Evolutionary conservation across 2,113 vertebrate genomes (phyloP), one percentile per base, ranked within the genome.

Genomic region (Mirza zaza): DNA sequence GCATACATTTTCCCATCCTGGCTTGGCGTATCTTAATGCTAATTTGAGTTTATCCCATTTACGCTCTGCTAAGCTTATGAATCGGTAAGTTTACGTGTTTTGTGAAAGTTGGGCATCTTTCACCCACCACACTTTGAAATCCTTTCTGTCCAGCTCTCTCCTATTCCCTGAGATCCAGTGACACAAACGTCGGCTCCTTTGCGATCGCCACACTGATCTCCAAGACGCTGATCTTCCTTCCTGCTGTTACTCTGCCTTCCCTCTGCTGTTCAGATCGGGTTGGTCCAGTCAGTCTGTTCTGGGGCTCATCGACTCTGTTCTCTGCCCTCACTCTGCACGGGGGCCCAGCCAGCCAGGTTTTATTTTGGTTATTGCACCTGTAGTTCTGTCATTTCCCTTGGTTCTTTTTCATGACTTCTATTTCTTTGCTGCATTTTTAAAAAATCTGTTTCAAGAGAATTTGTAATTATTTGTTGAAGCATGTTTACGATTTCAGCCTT

Each of bases 281-380:
- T 27, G 3, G 32, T 10, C 34, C 39, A 23, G 25, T 9, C 7
- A 1, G 12, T 14, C 27, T 48, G 23, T 27, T 52, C 34, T 32
- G 32, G 14, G 25, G 15, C 27, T 50, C 63, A 34, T 6, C 11
- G 27, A 6, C 0, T 61, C 1, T 15, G 8, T 36, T 36, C 23
- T 45, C 2, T 3, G 5, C n/a, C 7, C 0, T 8, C 27, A 34
- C 48, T 67, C 27, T 4, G 32, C 12, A 6, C 2, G 0, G 3
- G 34, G 18, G n/a, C n/a, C 34, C 25, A 65, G 23, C 7, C 71
- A 77, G 61, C 1, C 27, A 70, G 39, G 7, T 4, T 70, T 32
- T 9, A 34, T 42, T 20, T 45, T 2, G 32, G 2, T 84, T 27
- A 11, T 10, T 13, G 7, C 4, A 23, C 20, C 9, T 59, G 1